phyloP scores from a whole-genome alignment of 2,888 invertebrate species.

The Bhutanitis thaidina region DNA sequence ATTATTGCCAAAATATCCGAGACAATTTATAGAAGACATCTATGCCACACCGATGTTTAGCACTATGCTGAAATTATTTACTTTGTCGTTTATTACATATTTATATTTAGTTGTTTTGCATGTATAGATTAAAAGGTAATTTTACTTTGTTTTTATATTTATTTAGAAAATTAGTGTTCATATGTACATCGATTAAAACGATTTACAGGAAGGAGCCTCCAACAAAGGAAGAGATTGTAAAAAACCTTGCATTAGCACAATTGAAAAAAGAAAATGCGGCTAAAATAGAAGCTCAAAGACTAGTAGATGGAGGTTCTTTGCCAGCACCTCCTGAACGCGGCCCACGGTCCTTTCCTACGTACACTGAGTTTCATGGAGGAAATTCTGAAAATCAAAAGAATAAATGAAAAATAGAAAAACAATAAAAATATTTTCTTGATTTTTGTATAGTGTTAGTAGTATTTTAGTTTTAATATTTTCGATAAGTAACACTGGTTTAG shows the following conservation, averaged over 20 bases:
- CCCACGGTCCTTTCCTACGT: constrained; percentile 71
- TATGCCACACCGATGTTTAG: too few species aligned
- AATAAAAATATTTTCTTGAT: not conserved
- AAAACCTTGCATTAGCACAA: constrained; percentile 85
- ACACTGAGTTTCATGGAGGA: constrained; percentile 81
- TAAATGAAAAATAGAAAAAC: constrained; percentile 18
- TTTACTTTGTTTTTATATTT: too few species aligned
- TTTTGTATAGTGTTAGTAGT: constrained; percentile 14
- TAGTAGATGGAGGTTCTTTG: constrained; percentile 63
- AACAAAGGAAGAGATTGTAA: constrained; percentile 84
- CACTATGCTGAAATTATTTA: too few species aligned
- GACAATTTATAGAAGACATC: too few species aligned
- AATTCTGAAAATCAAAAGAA: constrained; percentile 40
- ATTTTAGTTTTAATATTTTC: not conserved
- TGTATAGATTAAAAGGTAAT: too few species aligned
- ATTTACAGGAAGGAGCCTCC: constrained; percentile 82
- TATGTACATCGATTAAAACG: too few species aligned
- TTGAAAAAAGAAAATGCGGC: constrained; percentile 88
- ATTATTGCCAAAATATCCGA: too few species aligned
- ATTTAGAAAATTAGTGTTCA: too few species aligned
- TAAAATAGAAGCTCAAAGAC: constrained; percentile 81
- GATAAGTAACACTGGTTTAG: too few species aligned
- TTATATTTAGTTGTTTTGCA: too few species aligned
- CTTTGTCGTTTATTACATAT: too few species aligned
- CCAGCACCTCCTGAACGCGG: constrained; percentile 49